Base-by-base conservation (phyloP, 1,140 invertebrate genomes). In the Drosophila jambulina region DNA sequence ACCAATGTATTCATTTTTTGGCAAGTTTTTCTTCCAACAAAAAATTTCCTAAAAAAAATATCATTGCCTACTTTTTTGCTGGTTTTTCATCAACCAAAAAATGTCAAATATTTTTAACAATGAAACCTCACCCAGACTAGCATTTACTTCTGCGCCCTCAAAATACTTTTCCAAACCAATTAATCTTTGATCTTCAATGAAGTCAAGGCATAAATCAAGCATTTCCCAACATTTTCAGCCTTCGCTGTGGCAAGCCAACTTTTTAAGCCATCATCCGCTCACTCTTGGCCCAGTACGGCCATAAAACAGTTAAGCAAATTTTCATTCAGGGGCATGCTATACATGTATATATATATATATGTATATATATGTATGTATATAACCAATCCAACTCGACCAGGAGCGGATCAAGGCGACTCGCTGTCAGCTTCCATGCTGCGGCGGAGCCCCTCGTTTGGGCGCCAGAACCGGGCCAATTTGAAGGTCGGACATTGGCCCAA, bases 401-500 rank as follows among this genome's bases (percentile, higher is more conserved):
- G 69, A 72, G 69, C 67, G 67, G 0, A 71, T 34, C 53, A 45
- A 56, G 69, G 67, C 25, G 21, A 40, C 27, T 3, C 7, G 51
- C 17, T 23, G 51, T 25, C 53, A 67, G 62, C 46, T 43, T 34
- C 67, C 42, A 71, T 36, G 51, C 53, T 49, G 69, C 21, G 5
- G 2, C 21, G 49, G 8, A 34, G 48, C 48, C 72, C 59, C 67
- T 23, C 60, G 48, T 32, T 57, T 49, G 71, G 53, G 60, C 60
- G 53, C 51, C 60, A 65, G 60, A 64, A 75, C 51, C 71, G 70
- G 57, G 59, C 54, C 75, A 64, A 64, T 59, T 70, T 85, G 80
- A 84, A 86, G 81, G 82, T 83, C 82, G 78, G 76, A 75, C 80
- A 83, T 80, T 80, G 78, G 75, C 82, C 69, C 69, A 72, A 80